phyloP scores from a whole-genome alignment of 2,888 invertebrate species.

The Chouioia cunea region DNA sequence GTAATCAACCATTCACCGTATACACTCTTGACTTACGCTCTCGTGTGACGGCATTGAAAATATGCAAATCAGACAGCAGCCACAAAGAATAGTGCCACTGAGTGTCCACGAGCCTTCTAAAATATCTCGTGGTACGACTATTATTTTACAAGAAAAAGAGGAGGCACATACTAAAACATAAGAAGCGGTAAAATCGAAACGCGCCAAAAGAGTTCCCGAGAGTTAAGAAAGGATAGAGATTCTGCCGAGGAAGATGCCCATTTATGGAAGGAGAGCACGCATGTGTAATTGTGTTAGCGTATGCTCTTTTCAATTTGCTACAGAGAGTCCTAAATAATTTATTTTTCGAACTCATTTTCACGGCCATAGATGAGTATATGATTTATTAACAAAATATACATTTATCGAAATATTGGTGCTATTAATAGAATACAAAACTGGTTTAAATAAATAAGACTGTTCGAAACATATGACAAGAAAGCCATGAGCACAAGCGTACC shows the following conservation, averaged over 20 bases:
- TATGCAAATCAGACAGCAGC: slow-evolving; percentile 46
- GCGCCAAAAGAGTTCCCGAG: slow-evolving; percentile 21
- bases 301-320: too few species aligned
- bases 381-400: too few species aligned
- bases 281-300: too few species aligned
- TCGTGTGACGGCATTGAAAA: slow-evolving; percentile 37
- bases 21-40: slow-evolving; percentile 14
- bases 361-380: too few species aligned
- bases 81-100: slow-evolving; percentile 41
- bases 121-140: slow-evolving; percentile 6
- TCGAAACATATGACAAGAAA: neutral
- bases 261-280: too few species aligned
- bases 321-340: too few species aligned
- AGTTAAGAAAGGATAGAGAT: slow-evolving; percentile 5
- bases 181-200: slow-evolving; percentile 46
- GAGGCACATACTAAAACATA: slow-evolving; percentile 12
- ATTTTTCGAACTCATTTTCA: too few species aligned
- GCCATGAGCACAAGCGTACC: neutral
- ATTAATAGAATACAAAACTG: too few species aligned
- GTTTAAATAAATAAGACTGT: neutral
- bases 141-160: neutral
- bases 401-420: too few species aligned
- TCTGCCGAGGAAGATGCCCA: neutral
- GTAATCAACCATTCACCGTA: slow-evolving; percentile 30
- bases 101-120: slow-evolving; percentile 40